Base-by-base conservation (phyloP, 2,888 invertebrate genomes). In the Cryptocephalus primarius region DNA sequence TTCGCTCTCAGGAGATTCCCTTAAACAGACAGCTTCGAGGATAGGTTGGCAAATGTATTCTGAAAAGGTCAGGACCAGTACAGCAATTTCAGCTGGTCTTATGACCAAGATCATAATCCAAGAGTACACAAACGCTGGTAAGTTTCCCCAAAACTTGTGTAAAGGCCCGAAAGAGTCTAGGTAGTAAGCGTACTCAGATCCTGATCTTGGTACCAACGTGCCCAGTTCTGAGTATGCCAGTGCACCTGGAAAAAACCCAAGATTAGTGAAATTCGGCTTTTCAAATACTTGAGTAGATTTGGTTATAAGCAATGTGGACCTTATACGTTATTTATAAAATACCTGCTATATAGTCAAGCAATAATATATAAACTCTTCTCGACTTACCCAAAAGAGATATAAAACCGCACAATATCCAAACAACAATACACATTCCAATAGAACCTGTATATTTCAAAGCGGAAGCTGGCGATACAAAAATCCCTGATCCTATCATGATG, bases 401-500 rank as follows among this genome's bases (percentile, higher is more conserved):
- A 4, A 85, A 58, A 44, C 91, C 91, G 55, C 88, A 88, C 9
- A 80, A 67, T 1, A 76, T 72, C 91, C 91, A 92, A 44, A 90
- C 75, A 31, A 88, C 70, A 8, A 91, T 71, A 57, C 87, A 85
- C 60, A 87, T 72, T 2, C 82, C 90, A 1, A 90, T 80, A 8
- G 89, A 90, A 34, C 89, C 89, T 0, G 88, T 82, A 56, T 82
- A 76, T 56, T 77, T 70, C 33, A 89, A 70, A 0, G 90, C 89
- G 8, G 83, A 82, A 4, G 84, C 78, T 1, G 91, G 88, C 1
- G 89, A 86, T 8, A 91, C 81, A 63, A 92, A 92, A 51, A 91
- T 88, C 44, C 91, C 91, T 8, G 89, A 89, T 39, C 90, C 91
- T 54, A 91, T 90, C 89, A 90, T 90, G 6, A 89, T 88, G 44